phyloP scores from a whole-genome alignment of 2,888 invertebrate genomes.

The Drosophila algonquin region DNA sequence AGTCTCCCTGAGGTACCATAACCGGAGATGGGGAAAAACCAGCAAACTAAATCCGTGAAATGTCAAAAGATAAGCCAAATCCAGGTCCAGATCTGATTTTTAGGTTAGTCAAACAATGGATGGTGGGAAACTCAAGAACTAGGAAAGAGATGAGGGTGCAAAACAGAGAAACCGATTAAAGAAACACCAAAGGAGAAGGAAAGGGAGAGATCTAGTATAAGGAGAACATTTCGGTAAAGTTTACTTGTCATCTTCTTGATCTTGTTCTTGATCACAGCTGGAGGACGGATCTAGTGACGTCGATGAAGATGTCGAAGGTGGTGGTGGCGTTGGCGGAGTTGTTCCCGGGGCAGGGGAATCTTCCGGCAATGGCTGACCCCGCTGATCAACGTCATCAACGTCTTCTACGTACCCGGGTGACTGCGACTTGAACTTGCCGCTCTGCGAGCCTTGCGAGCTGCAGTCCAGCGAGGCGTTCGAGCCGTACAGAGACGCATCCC shows the following conservation, averaged over 20 bases:
- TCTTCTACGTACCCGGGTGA: slow-evolving; percentile 82
- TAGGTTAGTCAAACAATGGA: no score
- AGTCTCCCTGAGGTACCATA: no score
- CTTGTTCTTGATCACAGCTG: slow-evolving; percentile 44
- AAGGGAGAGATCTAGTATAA: neutral
- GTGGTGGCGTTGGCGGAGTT: slow-evolving; percentile 4
- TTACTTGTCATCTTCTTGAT: slow-evolving; percentile 73
- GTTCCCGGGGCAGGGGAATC: slow-evolving; percentile 8
- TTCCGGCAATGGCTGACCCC: slow-evolving; percentile 13
- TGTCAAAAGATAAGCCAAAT: no score
- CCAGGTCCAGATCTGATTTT: no score
- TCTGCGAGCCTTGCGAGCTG: slow-evolving; percentile 75
- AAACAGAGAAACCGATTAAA: neutral
- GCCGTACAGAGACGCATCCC: slow-evolving; percentile 65
- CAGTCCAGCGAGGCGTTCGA: slow-evolving; percentile 78
- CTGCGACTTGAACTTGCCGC: slow-evolving; percentile 82
- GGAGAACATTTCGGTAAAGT: slow-evolving; percentile 42
- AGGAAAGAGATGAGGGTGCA: neutral
- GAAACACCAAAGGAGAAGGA: slow-evolving; percentile 23
- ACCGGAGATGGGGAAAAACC: no score
- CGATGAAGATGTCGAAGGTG: slow-evolving; percentile 2
- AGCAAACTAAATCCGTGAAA: no score
- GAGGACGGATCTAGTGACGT: slow-evolving; percentile 37
- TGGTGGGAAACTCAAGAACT: no score
- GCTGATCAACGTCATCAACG: slow-evolving; percentile 25